These are phyloP conservation scores for Sipha maydis DNA, from an alignment of 2,888 invertebrate species.

Conservation along the genomic window DNA sequence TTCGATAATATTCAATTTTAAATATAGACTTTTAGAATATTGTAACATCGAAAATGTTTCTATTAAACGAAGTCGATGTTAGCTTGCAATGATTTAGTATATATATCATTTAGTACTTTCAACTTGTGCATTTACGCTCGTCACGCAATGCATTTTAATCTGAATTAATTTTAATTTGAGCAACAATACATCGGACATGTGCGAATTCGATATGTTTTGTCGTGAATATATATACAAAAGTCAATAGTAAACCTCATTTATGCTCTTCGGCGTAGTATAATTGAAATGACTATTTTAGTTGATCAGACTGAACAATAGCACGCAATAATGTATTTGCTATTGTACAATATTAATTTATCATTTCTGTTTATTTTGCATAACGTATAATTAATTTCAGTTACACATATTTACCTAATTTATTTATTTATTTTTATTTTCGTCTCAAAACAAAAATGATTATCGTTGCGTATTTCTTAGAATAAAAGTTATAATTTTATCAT, in stretches of 20 bases:
- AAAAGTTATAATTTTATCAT: too few species aligned
- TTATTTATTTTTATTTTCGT: too few species aligned
- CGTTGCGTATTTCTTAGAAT: too few species aligned
- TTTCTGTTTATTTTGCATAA: background rate
- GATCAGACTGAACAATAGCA: background rate
- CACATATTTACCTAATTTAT: too few species aligned
- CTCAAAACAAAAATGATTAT: too few species aligned
- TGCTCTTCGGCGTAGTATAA: background rate
- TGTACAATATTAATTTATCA: background rate
- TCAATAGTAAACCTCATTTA: background rate
- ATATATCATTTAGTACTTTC: background rate
- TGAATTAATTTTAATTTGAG: conserved; percentile 18
- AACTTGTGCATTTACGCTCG: background rate
- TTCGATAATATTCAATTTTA: background rate
- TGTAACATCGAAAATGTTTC: background rate
- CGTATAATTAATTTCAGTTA: too few species aligned
- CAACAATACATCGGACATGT: background rate
- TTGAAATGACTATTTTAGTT: background rate
- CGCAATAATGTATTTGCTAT: background rate
- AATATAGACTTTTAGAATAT: background rate
- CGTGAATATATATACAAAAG: background rate
- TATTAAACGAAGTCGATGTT: background rate
- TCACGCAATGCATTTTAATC: conserved; percentile 33
- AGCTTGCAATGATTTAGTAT: background rate
- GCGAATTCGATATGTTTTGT: background rate